A percentile compares a stretch with the other conserved stretches of the same genome.
Conservation (phyloP, 2,888 invertebrate species). For the Loripinus fragilis region DNA sequence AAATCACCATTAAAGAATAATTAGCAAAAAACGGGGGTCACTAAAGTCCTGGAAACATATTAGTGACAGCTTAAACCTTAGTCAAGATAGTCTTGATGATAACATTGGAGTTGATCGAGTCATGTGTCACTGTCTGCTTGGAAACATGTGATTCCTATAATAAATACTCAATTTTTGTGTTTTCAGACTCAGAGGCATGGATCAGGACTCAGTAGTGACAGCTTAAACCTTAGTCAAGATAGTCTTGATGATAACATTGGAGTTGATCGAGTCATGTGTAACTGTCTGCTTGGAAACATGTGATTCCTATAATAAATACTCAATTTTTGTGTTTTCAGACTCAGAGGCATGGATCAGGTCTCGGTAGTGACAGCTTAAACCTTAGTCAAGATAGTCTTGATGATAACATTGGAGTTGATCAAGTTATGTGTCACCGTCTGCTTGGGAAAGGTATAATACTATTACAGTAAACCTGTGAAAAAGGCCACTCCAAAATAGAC, state of each 20-base stretch:
- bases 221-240: no score
- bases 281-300: conserved; percentile 69
- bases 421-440: conserved; percentile 77
- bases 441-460: conserved; percentile 50
- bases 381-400: conserved; percentile 75
- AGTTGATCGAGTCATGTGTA: conserved; percentile 78
- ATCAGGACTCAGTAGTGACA: no score
- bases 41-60: no score
- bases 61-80: conserved; percentile 23
- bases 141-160: no score
- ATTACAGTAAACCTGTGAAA: background rate
- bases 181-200: no score
- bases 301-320: no score
- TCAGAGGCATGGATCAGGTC: no score
- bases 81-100: conserved; percentile 76
- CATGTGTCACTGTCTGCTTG: conserved; percentile 76
- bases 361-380: background rate
- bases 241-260: conserved; percentile 77
- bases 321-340: no score
- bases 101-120: conserved; percentile 77
- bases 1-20: no score
- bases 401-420: conserved; percentile 77
- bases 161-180: no score
- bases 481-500: no score
- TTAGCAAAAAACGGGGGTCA: no score